These are phyloP conservation scores for Neoitamus cyanurus DNA, from an alignment of 2,888 invertebrate species.

Conservation along the genomic window DNA sequence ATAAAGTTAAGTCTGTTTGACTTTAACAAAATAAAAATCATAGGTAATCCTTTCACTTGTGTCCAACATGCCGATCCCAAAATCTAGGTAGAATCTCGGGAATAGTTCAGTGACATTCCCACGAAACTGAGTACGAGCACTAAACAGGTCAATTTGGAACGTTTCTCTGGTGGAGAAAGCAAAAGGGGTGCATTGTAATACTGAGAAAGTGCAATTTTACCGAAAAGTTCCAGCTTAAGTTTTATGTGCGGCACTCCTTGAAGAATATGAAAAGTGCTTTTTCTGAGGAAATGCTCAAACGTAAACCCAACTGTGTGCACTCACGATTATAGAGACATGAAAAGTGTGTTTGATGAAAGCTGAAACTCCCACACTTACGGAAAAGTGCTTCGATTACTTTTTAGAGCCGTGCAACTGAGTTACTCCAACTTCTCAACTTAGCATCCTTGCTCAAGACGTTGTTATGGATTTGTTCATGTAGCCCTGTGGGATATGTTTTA, in stretches of 20 bases:
- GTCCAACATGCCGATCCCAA: neutral
- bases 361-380: conserved; percentile 32
- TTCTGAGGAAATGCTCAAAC: conserved; percentile 19
- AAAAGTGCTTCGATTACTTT: conserved; percentile 37
- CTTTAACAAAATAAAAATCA: too few species aligned
- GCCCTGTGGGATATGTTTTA: neutral
- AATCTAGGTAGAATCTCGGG: neutral
- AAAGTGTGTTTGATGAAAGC: conserved; percentile 38
- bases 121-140: neutral
- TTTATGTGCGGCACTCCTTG: conserved; percentile 12
- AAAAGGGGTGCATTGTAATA: neutral
- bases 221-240: conserved; percentile 37
- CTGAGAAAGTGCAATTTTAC: conserved; percentile 31
- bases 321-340: conserved; percentile 39
- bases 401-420: neutral
- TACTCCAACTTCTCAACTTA: conserved; percentile 35
- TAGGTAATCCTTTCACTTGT: neutral
- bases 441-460: conserved; percentile 3
- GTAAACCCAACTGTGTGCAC: conserved; percentile 24
- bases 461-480: conserved; percentile 14
- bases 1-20: neutral
- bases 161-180: neutral
- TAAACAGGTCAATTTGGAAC: conserved; percentile 27
- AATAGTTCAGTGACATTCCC: conserved; percentile 24
- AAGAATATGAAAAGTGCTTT: conserved; percentile 40